Evolutionary conservation across 2,113 vertebrate species (phyloP), one percentile per base, ranked within the genome.

Genomic region (Trogon melanurus): DNA sequence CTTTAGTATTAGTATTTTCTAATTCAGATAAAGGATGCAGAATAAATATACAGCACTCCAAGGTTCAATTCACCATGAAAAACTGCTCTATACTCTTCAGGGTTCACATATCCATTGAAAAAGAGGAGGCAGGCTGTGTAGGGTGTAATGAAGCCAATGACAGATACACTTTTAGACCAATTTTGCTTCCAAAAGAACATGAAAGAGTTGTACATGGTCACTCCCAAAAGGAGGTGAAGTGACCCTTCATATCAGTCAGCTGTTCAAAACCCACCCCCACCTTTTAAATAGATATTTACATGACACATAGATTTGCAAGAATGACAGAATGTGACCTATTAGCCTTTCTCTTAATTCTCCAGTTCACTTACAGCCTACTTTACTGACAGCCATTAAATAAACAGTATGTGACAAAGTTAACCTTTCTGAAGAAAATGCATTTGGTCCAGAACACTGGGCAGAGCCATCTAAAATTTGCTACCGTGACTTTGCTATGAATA

Each of bases 1-100:
- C 73, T 93, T 70, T 60, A 88, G 82, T 53, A 85, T 93, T 80
- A 80, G 74, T 50, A 90, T 88, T 66, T 92, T 95, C 67, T 76
- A 97, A 91, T 89, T 92, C 54, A 44, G 38, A 75, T 30, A 22
- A 29, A 93, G 51, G 61, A 79, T 82, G 7, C 41, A 73, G 20
- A 91, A 87, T 65, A 80, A 62, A 80, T 60, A 91, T 38, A 53
- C 70, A 87, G 19, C 75, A 34, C 64, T 61, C 74, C 41, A 58
- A 74, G 88, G 44, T 53, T 91, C 95, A 79, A 94, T 66, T 79
- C 67, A 81, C 73, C 58, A 61, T 47, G 61, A 93, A 70, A 91
- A 88, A 34, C 9, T 79, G 45, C 51, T 51, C 25, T 76, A 23
- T 50, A 26, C 20, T 86, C 73, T 44, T 83, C 54, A 84, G 88